Percentiles rank a stretch among this genome's conserved stretches.
Evolutionary conservation across 2,888 invertebrate species (phyloP).

Genomic region (Nomada hirtipes): DNA sequence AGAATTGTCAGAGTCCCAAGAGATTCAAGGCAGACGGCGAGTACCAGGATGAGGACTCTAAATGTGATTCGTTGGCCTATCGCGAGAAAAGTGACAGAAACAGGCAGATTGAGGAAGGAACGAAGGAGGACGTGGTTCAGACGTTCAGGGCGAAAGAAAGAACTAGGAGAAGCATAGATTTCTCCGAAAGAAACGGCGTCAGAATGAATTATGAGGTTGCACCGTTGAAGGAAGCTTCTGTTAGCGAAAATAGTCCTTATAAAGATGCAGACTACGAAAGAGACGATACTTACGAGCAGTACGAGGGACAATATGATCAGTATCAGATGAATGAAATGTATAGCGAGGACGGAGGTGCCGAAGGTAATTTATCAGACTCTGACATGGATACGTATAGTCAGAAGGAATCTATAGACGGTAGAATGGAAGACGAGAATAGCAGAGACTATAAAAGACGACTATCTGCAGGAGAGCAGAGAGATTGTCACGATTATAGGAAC

Average conservation of each 20-base stretch:
- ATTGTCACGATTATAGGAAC: conserved; percentile 72
- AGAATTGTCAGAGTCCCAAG: conserved; percentile 55
- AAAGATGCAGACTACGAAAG: conserved; percentile 20
- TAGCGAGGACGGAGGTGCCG: conserved; percentile 41
- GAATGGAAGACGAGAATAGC: not conserved
- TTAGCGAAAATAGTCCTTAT: not conserved
- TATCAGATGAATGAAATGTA: conserved; percentile 39
- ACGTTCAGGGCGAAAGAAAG: conserved; percentile 63
- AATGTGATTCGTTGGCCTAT: conserved; percentile 38
- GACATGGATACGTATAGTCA: conserved; percentile 55
- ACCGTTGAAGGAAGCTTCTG: not conserved
- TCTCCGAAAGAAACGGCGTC: conserved; percentile 24
- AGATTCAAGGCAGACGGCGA: conserved; percentile 53
- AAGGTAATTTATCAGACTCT: conserved; percentile 67
- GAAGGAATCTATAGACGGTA: conserved; percentile 18
- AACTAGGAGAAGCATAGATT: conserved; percentile 66
- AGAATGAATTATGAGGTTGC: not conserved
- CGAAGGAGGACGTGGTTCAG: conserved; percentile 37
- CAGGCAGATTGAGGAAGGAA: conserved; percentile 46
- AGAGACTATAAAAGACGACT: conserved; percentile 26
- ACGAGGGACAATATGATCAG: conserved; percentile 53
- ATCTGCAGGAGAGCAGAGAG: conserved; percentile 60
- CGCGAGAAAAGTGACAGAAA: conserved; percentile 46
- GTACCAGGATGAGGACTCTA: conserved; percentile 31
- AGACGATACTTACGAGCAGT: conserved; percentile 34